Percentiles rank a stretch among this genome's conserved stretches.
Evolutionary conservation across 1,140 invertebrate species (phyloP).

Genomic region (Oryctes rhinoceros): DNA sequence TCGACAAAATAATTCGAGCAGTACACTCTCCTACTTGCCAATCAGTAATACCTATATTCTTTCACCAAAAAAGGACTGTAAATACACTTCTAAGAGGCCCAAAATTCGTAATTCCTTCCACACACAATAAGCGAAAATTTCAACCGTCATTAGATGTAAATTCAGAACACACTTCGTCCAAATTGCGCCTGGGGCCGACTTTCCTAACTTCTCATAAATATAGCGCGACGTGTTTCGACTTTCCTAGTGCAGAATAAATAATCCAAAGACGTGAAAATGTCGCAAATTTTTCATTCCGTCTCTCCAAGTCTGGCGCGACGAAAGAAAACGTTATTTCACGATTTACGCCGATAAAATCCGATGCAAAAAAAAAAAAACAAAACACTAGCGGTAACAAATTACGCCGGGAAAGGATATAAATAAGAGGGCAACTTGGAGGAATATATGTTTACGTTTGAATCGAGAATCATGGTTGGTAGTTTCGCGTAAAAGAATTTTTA

Average conservation of each 20-base stretch:
- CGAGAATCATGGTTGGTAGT: neutral
- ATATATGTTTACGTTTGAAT: neutral
- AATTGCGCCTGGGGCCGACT: neutral
- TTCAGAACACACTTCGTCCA: neutral
- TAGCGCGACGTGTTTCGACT: neutral
- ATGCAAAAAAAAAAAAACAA: neutral
- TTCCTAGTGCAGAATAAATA: neutral
- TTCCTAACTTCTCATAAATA: neutral
- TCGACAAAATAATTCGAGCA: too few species aligned
- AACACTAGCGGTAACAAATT: neutral
- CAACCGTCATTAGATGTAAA: slow-evolving; percentile 3
- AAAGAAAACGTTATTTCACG: neutral
- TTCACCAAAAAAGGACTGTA: too few species aligned
- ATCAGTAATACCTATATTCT: too few species aligned
- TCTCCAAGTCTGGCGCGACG: neutral
- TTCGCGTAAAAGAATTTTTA: neutral
- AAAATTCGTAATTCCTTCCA: neutral
- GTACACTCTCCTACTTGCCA: too few species aligned
- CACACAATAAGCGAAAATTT: neutral
- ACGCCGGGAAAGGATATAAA: neutral
- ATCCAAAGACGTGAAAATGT: neutral
- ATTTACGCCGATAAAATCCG: neutral
- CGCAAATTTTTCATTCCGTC: neutral
- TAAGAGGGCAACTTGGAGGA: neutral
- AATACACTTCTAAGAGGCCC: too few species aligned